phyloP scores from a whole-genome alignment of 2,113 vertebrate species.

The Lycaon pictus region DNA sequence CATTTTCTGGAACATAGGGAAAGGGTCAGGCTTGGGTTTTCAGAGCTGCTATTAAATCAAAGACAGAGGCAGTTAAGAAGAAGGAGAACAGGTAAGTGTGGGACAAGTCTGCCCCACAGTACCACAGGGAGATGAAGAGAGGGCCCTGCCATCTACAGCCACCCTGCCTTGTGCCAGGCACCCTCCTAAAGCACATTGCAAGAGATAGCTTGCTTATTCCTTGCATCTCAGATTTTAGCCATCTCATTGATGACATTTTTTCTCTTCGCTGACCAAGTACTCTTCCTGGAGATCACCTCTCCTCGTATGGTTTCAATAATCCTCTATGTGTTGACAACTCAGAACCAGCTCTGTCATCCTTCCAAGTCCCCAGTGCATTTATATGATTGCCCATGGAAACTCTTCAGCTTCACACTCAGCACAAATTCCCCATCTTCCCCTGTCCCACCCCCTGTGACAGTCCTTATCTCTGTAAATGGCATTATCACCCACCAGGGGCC shows the following conservation, averaged over 20 bases:
- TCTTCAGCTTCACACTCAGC: not conserved
- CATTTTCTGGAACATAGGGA: not conserved
- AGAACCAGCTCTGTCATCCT: not conserved
- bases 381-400: not conserved
- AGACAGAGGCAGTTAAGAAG: not conserved
- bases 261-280: not conserved
- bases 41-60: not conserved
- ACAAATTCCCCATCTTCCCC: not conserved
- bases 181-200: fast-evolving
- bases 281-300: not conserved
- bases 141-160: not conserved
- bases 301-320: not conserved
- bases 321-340: not conserved
- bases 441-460: not conserved
- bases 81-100: not conserved
- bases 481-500: not conserved
- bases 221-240: not conserved
- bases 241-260: not conserved
- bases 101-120: not conserved
- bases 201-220: not conserved
- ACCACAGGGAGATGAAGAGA: not conserved
- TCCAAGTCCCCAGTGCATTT: not conserved
- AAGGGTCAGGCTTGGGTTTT: not conserved
- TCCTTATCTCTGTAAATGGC: not conserved
- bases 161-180: fast-evolving